A percentile compares a stretch with the other conserved stretches of the same genome.
These are phyloP conservation scores for Corythaixoides concolor DNA, from an alignment of 2,113 vertebrate genomes.

Conservation along the genomic window DNA sequence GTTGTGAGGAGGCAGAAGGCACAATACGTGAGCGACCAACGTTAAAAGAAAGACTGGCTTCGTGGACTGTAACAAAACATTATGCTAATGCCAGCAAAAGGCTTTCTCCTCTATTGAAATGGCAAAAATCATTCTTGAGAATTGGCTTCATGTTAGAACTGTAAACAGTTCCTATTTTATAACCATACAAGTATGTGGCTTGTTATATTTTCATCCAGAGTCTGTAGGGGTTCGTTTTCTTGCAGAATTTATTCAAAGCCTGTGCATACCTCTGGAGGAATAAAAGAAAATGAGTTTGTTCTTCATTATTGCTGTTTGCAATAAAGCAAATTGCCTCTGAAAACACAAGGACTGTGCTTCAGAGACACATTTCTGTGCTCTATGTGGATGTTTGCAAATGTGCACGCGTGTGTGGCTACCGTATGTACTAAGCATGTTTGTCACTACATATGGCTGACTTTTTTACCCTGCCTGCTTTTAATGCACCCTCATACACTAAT, in stretches of 20 bases:
- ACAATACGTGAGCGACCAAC: rapidly evolving
- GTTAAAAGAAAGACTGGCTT: neutral
- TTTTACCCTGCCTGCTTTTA: neutral
- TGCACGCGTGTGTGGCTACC: neutral
- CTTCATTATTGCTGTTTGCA: conserved; percentile 43
- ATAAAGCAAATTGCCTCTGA: conserved; percentile 37
- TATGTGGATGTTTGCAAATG: neutral
- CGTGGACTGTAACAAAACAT: neutral
- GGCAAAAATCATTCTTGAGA: conserved; percentile 5
- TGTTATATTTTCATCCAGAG: conserved; percentile 54
- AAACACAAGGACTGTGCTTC: conserved; percentile 42
- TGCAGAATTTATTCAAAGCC: conserved; percentile 45
- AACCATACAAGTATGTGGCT: conserved; percentile 57
- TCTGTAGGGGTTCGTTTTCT: conserved; percentile 38
- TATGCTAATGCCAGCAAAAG: neutral
- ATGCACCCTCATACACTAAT: neutral
- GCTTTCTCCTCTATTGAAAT: conserved; percentile 36
- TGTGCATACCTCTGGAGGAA: conserved; percentile 40
- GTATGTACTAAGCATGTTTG: conserved; percentile 19
- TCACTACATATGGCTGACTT: neutral
- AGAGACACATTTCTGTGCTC: neutral
- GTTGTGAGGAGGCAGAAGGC: neutral
- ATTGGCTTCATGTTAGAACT: conserved; percentile 43
- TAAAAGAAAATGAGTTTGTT: conserved; percentile 32
- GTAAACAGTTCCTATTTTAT: conserved; percentile 67